Conservation (phyloP, 2,797 vertebrate genomes). For the Sebastes iracundus region DNA sequence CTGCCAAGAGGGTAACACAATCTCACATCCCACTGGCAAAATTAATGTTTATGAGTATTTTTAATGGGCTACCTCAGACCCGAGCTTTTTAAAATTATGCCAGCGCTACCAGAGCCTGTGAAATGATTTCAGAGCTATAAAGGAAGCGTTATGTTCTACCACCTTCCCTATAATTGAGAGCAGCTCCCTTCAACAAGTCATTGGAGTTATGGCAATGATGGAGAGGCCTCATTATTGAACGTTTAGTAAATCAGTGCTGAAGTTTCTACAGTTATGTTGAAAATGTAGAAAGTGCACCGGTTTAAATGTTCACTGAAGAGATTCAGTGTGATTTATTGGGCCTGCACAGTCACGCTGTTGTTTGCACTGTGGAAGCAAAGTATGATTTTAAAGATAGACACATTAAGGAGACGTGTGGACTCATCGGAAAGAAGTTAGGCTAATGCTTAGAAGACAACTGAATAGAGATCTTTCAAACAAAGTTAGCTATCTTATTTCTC, state of each 20-base stretch:
- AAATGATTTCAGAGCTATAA: constrained; percentile 81
- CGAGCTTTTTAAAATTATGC: constrained; percentile 89
- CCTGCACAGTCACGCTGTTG: neutral
- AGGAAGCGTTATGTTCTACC: constrained; percentile 74
- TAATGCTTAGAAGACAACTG: neutral
- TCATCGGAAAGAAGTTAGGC: neutral
- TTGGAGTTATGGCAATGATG: constrained; percentile 56
- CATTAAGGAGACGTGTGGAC: neutral
- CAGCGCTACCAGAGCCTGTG: constrained; percentile 76
- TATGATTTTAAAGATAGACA: constrained; percentile 8
- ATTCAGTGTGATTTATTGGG: constrained; percentile 20
- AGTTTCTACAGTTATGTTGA: constrained; percentile 29
- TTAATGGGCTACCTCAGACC: constrained; percentile 89
- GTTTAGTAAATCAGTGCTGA: constrained; percentile 49
- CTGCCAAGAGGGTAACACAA: constrained; percentile 92
- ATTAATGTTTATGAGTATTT: constrained; percentile 93
- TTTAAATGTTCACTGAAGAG: constrained; percentile 11
- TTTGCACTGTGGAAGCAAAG: constrained; percentile 1
- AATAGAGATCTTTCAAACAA: neutral
- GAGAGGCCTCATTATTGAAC: constrained; percentile 55
- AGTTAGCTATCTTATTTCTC: neutral
- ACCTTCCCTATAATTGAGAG: constrained; percentile 67
- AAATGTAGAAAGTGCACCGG: constrained; percentile 14
- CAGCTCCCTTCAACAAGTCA: constrained; percentile 67
- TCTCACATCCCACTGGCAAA: constrained; percentile 88